phyloP scores from a whole-genome alignment of 1,140 invertebrate species.

The Drosophila truncata region DNA sequence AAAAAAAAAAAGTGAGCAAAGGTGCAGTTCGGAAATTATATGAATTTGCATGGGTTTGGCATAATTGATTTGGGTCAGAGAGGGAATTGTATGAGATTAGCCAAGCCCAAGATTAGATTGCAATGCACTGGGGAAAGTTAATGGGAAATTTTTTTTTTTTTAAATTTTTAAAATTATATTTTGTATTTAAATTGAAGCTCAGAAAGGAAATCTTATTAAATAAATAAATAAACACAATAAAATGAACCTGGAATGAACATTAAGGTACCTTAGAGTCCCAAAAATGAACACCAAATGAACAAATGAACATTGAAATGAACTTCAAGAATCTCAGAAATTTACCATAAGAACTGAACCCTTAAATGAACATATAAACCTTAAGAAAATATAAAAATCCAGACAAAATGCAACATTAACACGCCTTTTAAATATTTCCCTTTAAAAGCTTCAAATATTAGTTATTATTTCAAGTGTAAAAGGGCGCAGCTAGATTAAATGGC shows the following conservation, averaged over 20 bases:
- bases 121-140: background rate
- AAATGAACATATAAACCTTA: background rate
- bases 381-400: background rate
- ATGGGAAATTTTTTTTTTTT: background rate
- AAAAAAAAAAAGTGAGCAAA: slow-evolving; percentile 16
- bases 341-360: background rate
- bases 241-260: background rate
- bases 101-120: slow-evolving; percentile 42
- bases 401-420: too few relatives aligned
- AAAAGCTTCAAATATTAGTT: background rate
- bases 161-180: background rate
- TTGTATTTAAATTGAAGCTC: background rate
- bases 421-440: too few relatives aligned
- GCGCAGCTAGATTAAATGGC: slow-evolving; percentile 3
- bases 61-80: slow-evolving; percentile 48
- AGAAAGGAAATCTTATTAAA: background rate
- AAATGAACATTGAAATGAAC: background rate
- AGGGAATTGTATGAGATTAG: slow-evolving; percentile 23
- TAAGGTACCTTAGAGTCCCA: too few relatives aligned
- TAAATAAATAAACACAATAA: background rate
- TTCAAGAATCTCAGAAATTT: background rate
- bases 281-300: background rate
- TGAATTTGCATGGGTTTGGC: slow-evolving; percentile 53
- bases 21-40: slow-evolving; percentile 64
- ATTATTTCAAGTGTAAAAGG: slow-evolving; percentile 6